phyloP scores from a whole-genome alignment of 2,888 invertebrate species.

The Xestia c-nigrum region DNA sequence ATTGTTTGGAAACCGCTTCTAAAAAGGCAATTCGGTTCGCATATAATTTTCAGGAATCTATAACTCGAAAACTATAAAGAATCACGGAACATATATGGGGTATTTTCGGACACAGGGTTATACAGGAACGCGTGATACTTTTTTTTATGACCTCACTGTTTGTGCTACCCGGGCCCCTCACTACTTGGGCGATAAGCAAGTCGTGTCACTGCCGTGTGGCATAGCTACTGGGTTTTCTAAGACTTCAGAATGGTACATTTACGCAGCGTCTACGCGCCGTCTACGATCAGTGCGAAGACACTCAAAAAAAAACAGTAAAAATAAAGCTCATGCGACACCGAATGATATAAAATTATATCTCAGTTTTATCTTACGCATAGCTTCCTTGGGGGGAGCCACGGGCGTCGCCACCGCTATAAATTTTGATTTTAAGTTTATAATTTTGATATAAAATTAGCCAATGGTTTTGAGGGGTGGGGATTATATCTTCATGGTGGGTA shows the following conservation, averaged over 20 bases:
- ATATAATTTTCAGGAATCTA: too few species aligned
- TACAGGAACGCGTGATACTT: too few species aligned
- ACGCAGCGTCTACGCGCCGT: not conserved
- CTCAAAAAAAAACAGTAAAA: conserved; percentile 42
- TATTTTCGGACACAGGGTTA: too few species aligned
- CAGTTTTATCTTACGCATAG: conserved; percentile 78
- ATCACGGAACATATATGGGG: too few species aligned
- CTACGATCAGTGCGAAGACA: conserved; percentile 4
- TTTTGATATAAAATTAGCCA: conserved; percentile 45
- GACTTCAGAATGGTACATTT: not conserved
- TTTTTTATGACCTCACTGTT: too few species aligned
- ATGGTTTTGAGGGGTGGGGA: conserved; percentile 15
- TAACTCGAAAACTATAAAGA: too few species aligned
- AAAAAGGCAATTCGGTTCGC: too few species aligned
- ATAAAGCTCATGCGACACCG: conserved; percentile 69
- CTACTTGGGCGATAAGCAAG: too few species aligned
- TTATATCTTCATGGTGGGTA: conserved; percentile 17
- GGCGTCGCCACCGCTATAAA: conserved; percentile 80
- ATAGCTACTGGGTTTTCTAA: too few species aligned
- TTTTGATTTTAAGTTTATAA: conserved; percentile 38
- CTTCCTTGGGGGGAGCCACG: conserved; percentile 78
- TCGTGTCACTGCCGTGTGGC: not conserved
- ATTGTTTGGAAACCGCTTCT: too few species aligned
- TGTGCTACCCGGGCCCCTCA: too few species aligned
- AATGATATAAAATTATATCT: conserved; percentile 58